Conservation (phyloP, 2,113 vertebrate genomes). For the Sylvia atricapilla region DNA sequence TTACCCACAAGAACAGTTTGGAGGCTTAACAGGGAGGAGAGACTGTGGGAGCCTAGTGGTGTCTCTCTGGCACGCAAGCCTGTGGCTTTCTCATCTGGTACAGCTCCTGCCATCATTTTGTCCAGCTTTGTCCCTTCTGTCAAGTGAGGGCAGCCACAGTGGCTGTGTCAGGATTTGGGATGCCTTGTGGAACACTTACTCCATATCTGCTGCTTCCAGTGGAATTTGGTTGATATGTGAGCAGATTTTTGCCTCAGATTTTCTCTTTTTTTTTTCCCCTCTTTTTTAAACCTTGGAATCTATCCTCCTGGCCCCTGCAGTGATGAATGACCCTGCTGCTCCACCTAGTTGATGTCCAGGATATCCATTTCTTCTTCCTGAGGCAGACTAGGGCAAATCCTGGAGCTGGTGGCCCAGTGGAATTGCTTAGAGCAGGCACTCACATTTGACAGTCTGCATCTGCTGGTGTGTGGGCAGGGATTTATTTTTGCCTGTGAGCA, state of each 20-base stretch:
- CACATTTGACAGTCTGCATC: neutral
- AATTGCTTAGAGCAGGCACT: neutral
- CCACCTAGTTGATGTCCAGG: neutral
- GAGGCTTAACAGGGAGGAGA: neutral
- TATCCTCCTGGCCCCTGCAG: neutral
- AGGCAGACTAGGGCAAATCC: neutral
- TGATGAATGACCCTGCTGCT: fast-evolving
- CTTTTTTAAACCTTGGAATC: neutral
- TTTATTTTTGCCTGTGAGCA: neutral
- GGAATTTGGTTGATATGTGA: neutral
- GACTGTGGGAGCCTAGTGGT: neutral
- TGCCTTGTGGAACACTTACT: neutral
- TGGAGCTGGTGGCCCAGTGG: neutral
- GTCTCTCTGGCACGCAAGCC: neutral
- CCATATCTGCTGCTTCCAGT: neutral
- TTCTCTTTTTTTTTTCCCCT: fast-evolving
- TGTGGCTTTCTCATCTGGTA: neutral
- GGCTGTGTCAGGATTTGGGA: neutral
- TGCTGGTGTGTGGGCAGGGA: neutral
- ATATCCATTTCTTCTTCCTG: neutral
- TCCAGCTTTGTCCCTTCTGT: neutral
- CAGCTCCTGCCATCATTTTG: neutral
- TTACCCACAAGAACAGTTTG: neutral
- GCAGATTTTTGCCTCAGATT: neutral
- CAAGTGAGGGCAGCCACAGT: neutral